These are phyloP conservation scores for Tridacna crocea DNA, from an alignment of 2,888 invertebrate species.

Conservation along the genomic window DNA sequence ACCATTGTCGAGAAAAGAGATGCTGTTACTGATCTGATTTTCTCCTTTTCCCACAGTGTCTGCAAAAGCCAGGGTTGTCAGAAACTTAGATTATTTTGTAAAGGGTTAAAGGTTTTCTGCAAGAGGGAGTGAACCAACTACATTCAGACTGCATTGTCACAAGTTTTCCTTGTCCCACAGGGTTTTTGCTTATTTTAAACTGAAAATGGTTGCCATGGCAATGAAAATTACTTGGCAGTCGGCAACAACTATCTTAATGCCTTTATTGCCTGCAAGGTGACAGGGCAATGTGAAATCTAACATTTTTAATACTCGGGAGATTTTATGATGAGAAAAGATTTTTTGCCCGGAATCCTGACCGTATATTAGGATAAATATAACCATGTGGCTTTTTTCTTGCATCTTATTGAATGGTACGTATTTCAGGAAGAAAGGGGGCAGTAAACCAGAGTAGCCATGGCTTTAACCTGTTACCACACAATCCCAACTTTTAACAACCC, in stretches of 20 bases:
- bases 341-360: not conserved
- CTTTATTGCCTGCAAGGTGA: slow-evolving; percentile 52
- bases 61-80: not conserved
- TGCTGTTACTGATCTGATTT: not conserved
- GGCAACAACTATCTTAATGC: slow-evolving; percentile 48
- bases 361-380: no score
- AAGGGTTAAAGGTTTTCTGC: not conserved
- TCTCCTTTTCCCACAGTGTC: not conserved
- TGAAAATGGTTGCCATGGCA: slow-evolving; percentile 47
- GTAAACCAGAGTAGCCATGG: no score
- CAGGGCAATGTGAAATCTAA: slow-evolving; percentile 37
- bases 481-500: no score
- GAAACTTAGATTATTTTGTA: not conserved
- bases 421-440: no score
- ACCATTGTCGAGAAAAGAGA: not conserved
- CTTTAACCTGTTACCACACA: no score
- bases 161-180: slow-evolving; percentile 40
- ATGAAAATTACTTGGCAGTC: slow-evolving; percentile 40
- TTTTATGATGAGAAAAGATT: slow-evolving; percentile 4
- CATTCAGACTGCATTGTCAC: slow-evolving; percentile 22
- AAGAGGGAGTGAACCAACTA: not conserved
- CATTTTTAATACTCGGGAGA: slow-evolving; percentile 37
- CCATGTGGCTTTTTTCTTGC: no score
- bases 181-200: slow-evolving; percentile 39
- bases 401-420: no score